Evolutionary conservation across 2,113 vertebrate species (phyloP), one percentile per base, ranked within the genome.

Genomic region (Hippolais icterina): DNA sequence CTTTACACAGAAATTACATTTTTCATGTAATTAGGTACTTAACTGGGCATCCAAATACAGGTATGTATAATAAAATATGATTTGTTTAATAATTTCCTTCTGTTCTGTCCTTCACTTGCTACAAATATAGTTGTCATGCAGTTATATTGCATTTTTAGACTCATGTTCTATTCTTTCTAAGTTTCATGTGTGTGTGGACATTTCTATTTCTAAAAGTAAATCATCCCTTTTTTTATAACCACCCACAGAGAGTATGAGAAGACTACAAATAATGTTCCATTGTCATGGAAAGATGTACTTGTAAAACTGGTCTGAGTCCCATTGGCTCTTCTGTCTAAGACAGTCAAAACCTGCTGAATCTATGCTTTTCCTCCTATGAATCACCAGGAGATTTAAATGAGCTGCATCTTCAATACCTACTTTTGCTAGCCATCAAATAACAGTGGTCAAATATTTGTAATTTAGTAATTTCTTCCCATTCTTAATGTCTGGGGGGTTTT

Each of bases 21-120:
- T 96, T 95, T 91, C 92, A 72, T 11, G 4, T 60, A 95, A 95
- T 96, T 96, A 95, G 91, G 69, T 83, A 84, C 92, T 84, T 96
- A 97, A 97, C 44, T 78, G 77, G 77, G 79, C 82, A 79, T 88
- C 12, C 61, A 96, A 87, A 96, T 61, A 57, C 23, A 94, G 63
- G 65, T 61, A 71, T 0, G 0, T 83, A 20, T 80, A 86, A 90
- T 86, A 90, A 93, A 94, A 66, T 57, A 94, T 83, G 37, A 95
- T 95, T 96, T 79, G 95, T 93, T 89, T 92, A 94, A 84, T 49
- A 84, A 14, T 29, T 84, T 31, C 49, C 41, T 53, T 77, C 11
- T 87, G 56, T 57, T 94, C 87, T 90, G 53, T 74, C 56, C 59
- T 95, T 93, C 57, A 90, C 2, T 47, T 89, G 28, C 18, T 89